A percentile compares a stretch with the other conserved stretches of the same genome.
Conservation (phyloP, 1,140 invertebrate species). For the Augochlora pura region DNA sequence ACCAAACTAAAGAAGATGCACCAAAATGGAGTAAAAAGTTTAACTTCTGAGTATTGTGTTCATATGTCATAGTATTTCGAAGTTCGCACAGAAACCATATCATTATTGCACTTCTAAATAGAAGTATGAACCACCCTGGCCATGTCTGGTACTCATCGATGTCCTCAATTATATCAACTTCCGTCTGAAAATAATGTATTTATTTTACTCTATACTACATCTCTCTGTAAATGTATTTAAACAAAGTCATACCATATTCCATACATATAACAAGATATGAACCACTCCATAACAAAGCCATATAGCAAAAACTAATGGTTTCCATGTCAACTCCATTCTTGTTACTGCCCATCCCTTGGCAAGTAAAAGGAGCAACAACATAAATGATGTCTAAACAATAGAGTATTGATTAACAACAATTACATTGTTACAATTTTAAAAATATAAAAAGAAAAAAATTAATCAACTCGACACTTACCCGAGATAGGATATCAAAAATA, state of each 20-base stretch:
- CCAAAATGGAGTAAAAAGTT: slow-evolving; percentile 98
- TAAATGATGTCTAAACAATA: slow-evolving; percentile 91
- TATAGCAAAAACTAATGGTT: slow-evolving; percentile 92
- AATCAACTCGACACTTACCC: slow-evolving; percentile 81
- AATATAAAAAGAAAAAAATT: slow-evolving; percentile 7
- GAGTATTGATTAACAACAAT: slow-evolving; percentile 12
- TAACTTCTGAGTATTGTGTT: slow-evolving; percentile 93
- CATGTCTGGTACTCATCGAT: slow-evolving; percentile 98
- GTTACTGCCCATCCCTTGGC: slow-evolving; percentile 99
- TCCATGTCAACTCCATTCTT: slow-evolving; percentile 91
- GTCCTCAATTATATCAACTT: slow-evolving; percentile 97
- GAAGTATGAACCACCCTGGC: slow-evolving; percentile 96
- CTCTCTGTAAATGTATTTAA: neutral
- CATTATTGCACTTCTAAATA: slow-evolving; percentile 94
- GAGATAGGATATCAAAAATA: slow-evolving; percentile 93
- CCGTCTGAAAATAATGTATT: slow-evolving; percentile 84
- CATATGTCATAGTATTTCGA: slow-evolving; percentile 94
- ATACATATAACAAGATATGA: slow-evolving; percentile 95
- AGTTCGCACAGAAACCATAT: slow-evolving; percentile 96
- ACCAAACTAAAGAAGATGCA: slow-evolving; percentile 98
- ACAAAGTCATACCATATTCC: slow-evolving; percentile 92
- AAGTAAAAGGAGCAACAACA: slow-evolving; percentile 94
- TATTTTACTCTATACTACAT: neutral
- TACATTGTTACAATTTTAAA: neutral
- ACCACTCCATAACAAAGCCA: slow-evolving; percentile 95